Evolutionary conservation across 2,888 invertebrate species (phyloP).

Genomic region (Ormyrus thymus): DNA sequence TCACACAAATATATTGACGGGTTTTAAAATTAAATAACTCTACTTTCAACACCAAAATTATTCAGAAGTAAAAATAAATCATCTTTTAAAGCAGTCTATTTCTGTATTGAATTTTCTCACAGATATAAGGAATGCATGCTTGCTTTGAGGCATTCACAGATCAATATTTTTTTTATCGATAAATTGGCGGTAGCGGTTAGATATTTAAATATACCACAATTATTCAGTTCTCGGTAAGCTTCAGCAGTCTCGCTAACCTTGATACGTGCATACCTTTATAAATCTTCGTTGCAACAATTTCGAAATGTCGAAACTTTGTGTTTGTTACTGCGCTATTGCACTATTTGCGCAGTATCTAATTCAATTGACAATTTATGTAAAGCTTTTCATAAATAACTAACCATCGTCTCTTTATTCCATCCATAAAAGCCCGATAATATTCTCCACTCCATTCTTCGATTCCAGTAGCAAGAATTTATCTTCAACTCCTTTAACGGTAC

Average conservation of each 20-base stretch:
- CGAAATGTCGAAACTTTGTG: constrained; percentile 2
- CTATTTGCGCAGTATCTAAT: not conserved
- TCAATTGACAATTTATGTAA: constrained; percentile 5
- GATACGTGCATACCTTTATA: constrained; percentile 5
- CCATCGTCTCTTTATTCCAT: too few species aligned
- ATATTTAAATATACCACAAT: not conserved
- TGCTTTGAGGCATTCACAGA: not conserved
- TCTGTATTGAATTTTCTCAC: too few species aligned
- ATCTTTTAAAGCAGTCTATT: too few species aligned
- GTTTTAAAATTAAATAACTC: too few species aligned
- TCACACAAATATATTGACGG: too few species aligned
- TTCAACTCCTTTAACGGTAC: too few species aligned
- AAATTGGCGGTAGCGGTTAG: not conserved
- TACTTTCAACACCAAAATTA: too few species aligned
- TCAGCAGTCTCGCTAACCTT: constrained; percentile 7
- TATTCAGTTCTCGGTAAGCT: constrained; percentile 7
- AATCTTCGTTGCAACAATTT: not conserved
- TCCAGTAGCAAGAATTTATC: too few species aligned
- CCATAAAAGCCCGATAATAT: too few species aligned
- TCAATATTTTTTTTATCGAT: not conserved
- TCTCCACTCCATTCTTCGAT: too few species aligned
- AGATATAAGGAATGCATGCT: too few species aligned
- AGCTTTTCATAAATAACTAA: not conserved
- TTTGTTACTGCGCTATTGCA: not conserved
- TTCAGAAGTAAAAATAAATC: too few species aligned